These are phyloP conservation scores for Martes martes DNA, from an alignment of 2,113 vertebrate species.

Conservation along the genomic window DNA sequence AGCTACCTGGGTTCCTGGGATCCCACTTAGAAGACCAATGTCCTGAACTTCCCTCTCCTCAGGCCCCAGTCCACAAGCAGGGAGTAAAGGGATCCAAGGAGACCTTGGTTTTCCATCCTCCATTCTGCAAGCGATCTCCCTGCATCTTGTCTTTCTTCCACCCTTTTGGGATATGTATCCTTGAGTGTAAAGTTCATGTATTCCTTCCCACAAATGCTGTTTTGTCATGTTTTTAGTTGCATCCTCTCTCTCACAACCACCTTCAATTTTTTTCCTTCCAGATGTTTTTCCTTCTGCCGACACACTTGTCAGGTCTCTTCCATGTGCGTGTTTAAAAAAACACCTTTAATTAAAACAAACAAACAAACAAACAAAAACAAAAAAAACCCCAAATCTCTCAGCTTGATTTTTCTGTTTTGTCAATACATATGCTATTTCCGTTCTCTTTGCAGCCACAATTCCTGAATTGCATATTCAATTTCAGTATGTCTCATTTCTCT, in stretches of 20 bases:
- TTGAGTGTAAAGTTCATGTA: background rate
- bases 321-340: background rate
- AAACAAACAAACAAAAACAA: background rate
- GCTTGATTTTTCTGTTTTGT: background rate
- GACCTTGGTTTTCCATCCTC: background rate
- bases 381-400: background rate
- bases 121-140: background rate
- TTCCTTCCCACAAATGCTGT: background rate
- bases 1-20: background rate
- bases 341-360: background rate
- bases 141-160: no score
- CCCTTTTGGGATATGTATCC: background rate
- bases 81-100: background rate
- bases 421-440: background rate
- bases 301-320: background rate
- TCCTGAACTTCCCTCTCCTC: background rate
- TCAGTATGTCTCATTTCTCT: background rate
- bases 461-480: background rate
- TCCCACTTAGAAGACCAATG: background rate
- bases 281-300: background rate
- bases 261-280: conserved; percentile 12
- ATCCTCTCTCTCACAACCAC: background rate
- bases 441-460: background rate
- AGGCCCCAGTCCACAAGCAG: background rate
- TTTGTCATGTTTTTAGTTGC: background rate